A percentile compares a stretch with the other conserved stretches of the same genome.
Evolutionary conservation across 2,113 vertebrate species (phyloP).

Genomic region (Lonchura striata): DNA sequence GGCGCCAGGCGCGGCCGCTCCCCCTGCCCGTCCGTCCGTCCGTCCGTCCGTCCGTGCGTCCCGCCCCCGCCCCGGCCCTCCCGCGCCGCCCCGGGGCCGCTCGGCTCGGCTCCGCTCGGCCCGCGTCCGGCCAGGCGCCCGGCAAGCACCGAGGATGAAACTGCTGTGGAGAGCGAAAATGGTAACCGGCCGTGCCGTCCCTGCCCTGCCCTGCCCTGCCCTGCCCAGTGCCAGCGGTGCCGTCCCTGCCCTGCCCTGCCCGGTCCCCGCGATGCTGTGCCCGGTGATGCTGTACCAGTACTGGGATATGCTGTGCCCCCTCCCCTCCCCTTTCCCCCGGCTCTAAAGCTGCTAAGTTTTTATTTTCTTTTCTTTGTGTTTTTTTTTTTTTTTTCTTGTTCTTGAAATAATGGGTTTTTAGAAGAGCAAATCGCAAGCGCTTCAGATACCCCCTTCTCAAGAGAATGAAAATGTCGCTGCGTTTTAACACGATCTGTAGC

Average conservation of each 20-base stretch:
- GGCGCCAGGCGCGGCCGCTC: not conserved
- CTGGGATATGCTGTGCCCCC: not conserved
- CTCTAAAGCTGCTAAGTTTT: not conserved
- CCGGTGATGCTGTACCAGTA: not conserved
- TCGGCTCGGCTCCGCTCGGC: not conserved
- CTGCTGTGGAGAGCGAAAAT: conserved; percentile 94
- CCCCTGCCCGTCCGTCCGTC: not conserved
- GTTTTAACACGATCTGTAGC: conserved; percentile 16
- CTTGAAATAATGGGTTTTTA: not conserved
- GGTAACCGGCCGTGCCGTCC: conserved; percentile 73
- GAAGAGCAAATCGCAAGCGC: not conserved
- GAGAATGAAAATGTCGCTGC: not conserved
- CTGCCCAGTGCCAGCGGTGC: no score
- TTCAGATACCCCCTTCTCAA: not conserved
- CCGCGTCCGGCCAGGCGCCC: conserved; percentile 75
- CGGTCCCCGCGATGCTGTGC: not conserved
- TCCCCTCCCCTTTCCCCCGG: no score
- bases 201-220: not conserved
- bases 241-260: not conserved
- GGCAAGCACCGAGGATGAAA: conserved; percentile 87
- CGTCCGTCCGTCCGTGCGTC: not conserved
- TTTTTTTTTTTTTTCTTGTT: not conserved
- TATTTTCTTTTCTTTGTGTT: no score
- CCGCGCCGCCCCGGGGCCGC: not conserved
- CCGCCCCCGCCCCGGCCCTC: not conserved